Evolutionary conservation across 2,888 invertebrate species (phyloP).

Genomic region (Heliothis peltigera): DNA sequence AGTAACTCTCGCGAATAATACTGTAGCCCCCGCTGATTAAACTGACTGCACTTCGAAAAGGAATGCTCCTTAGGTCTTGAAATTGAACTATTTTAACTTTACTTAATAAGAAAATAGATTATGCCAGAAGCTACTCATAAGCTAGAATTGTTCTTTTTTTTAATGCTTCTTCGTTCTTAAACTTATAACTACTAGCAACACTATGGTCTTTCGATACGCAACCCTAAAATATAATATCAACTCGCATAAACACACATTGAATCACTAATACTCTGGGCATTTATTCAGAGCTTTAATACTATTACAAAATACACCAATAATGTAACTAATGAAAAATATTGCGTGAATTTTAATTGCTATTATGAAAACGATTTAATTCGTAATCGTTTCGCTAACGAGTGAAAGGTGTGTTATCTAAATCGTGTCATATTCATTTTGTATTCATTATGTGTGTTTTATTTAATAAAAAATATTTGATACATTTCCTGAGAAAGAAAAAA

Average conservation of each 20-base stretch:
- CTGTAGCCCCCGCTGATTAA: too few relatives aligned
- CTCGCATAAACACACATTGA: constrained; percentile 19
- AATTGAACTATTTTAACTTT: too few relatives aligned
- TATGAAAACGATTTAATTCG: constrained; percentile 25
- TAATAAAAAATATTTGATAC: too few relatives aligned
- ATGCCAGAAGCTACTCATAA: background rate
- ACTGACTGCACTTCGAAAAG: too few relatives aligned
- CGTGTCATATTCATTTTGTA: background rate
- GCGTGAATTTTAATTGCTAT: constrained; percentile 41
- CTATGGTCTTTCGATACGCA: constrained; percentile 3
- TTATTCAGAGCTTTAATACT: constrained; percentile 18
- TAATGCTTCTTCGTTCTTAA: background rate
- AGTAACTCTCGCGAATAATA: too few relatives aligned
- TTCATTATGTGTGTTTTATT: too few relatives aligned
- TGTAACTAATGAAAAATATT: constrained; percentile 44
- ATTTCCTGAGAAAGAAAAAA: background rate
- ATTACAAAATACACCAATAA: constrained; percentile 36
- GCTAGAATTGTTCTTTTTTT: background rate
- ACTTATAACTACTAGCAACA: background rate
- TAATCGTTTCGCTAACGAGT: constrained; percentile 31
- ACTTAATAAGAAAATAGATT: too few relatives aligned
- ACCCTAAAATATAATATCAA: constrained; percentile 19
- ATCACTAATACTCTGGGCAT: constrained; percentile 21
- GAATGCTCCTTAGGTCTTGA: too few relatives aligned
- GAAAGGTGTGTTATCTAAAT: constrained; percentile 11